A percentile compares a stretch with the other conserved stretches of the same genome.
Conservation (phyloP, 2,888 invertebrate species). For the Eristalis intricaria region DNA sequence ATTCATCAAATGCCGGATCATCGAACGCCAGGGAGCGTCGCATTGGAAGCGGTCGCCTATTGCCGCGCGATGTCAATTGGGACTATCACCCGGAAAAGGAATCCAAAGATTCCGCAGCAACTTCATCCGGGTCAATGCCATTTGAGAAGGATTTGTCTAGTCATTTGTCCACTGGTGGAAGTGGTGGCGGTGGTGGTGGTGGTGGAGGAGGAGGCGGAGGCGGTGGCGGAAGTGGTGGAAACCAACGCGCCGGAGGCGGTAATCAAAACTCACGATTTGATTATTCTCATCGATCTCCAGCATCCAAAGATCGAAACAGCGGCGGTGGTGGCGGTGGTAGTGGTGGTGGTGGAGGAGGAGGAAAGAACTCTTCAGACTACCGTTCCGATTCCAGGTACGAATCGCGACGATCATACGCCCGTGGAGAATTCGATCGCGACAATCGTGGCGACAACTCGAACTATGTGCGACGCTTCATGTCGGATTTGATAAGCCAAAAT, state of each 20-base stretch:
- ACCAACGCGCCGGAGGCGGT: background rate
- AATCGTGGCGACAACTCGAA: conserved; percentile 69
- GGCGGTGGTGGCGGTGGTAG: background rate
- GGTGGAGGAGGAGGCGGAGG: too few species aligned
- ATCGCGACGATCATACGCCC: conserved; percentile 66
- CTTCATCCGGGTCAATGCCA: conserved; percentile 65
- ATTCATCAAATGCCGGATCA: conserved; percentile 66
- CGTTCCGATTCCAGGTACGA: conserved; percentile 60
- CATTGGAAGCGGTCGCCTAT: conserved; percentile 92
- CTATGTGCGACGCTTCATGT: conserved; percentile 73
- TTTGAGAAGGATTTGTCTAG: conserved; percentile 75
- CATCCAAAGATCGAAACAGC: conserved; percentile 50
- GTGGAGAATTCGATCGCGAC: conserved; percentile 70
- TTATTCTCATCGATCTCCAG: conserved; percentile 47
- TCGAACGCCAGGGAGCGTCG: conserved; percentile 82
- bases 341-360: background rate
- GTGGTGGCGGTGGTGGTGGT: background rate
- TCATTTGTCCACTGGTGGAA: conserved; percentile 32
- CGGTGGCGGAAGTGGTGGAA: too few species aligned
- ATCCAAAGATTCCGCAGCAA: conserved; percentile 60
- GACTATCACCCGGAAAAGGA: conserved; percentile 78
- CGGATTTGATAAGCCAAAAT: conserved; percentile 69
- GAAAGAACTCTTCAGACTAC: conserved; percentile 51
- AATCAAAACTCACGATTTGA: conserved; percentile 42
- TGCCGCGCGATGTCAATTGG: conserved; percentile 83